Evolutionary conservation across 2,797 vertebrate genomes (phyloP), one percentile per base, ranked within the genome.

Genomic region (Tiaroga cobitis): DNA sequence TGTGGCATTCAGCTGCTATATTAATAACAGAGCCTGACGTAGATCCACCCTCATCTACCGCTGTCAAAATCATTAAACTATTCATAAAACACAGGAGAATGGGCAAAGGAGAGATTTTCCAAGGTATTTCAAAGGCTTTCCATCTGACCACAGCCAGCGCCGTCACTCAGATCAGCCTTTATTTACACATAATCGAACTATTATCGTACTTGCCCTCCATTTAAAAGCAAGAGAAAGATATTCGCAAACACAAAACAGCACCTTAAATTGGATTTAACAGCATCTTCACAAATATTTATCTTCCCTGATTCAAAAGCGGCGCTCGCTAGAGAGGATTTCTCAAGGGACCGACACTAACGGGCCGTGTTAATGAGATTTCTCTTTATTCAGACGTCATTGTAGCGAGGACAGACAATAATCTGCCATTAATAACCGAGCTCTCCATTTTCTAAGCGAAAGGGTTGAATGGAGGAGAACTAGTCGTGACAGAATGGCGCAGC

Each of bases 31-130:
- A 79, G 59, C 46, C 61, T 80, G 68, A 68, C 49, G 74, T 19
- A 74, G 43, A 59, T 34, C 24, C 54, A 80, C 63, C 49, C 68
- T 80, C 70, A 63, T 69, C 37, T n/a, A 37, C 37, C 59, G 15
- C 87, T 85, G 84, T 80, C 83, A 85, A 82, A 79, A 88, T 80
- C 84, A 75, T 80, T 79, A 51, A 81, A 65, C 68, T 84, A 69
- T 77, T 63, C 51, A 65, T 72, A 78, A 86, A 76, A 51, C 26
- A 46, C 34, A 29, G 51, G 34, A 72, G 83, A 63, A 46, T 8
- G 54, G 49, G 70, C n/a, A 56, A 24, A 70, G 18, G 46, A 79
- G n/a, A 79, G 16, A 32, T 72, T 82, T 85, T 75, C 84, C 70
- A 37, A 83, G 26, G 24, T 59, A 56, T 68, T 81, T 84, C 68